Percentiles rank a stretch among this genome's conserved stretches.
phyloP scores from a whole-genome alignment of 2,113 vertebrate species.

The Silurus meridionalis region DNA sequence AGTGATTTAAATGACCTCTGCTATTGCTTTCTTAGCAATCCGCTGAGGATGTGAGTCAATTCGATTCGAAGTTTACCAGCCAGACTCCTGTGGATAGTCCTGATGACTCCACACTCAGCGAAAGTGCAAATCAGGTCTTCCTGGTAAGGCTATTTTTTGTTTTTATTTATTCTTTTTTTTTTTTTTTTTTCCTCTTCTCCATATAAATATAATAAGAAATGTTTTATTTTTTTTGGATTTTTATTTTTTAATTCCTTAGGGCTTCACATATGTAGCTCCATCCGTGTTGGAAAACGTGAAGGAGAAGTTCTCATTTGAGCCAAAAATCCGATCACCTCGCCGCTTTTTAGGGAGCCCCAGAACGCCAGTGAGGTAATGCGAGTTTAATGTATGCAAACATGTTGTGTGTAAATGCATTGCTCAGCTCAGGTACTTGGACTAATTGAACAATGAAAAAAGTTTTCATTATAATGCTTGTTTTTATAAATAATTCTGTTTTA shows the following conservation, averaged over 20 bases:
- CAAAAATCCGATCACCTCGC: constrained; percentile 95
- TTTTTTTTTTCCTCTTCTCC: background rate
- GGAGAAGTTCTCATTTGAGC: constrained; percentile 97
- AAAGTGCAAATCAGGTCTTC: constrained; percentile 99
- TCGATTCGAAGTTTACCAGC: constrained; percentile 99
- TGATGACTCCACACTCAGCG: constrained; percentile 95
- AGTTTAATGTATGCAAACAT: background rate
- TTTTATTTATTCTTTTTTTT: background rate
- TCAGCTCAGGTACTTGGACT: background rate
- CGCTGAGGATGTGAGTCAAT: constrained; percentile 97
- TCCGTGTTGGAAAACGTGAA: constrained; percentile 98
- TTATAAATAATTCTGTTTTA: background rate
- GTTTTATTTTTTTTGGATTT: constrained; percentile 7
- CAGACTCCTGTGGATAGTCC: constrained; percentile 98
- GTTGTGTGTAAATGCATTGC: background rate
- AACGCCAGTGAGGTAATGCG: constrained; percentile 90
- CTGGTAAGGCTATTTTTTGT: constrained; percentile 76
- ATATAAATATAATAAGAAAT: background rate
- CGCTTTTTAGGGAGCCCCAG: constrained; percentile 95
- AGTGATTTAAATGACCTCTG: background rate
- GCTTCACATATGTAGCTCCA: constrained; percentile 98
- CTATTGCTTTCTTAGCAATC: constrained; percentile 82
- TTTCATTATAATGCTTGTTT: background rate
- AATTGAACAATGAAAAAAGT: background rate
- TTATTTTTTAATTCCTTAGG: constrained; percentile 69